A percentile compares a stretch with the other conserved stretches of the same genome.
Evolutionary conservation across 2,888 invertebrate genomes (phyloP).

Genomic region (Diaphora mendica): DNA sequence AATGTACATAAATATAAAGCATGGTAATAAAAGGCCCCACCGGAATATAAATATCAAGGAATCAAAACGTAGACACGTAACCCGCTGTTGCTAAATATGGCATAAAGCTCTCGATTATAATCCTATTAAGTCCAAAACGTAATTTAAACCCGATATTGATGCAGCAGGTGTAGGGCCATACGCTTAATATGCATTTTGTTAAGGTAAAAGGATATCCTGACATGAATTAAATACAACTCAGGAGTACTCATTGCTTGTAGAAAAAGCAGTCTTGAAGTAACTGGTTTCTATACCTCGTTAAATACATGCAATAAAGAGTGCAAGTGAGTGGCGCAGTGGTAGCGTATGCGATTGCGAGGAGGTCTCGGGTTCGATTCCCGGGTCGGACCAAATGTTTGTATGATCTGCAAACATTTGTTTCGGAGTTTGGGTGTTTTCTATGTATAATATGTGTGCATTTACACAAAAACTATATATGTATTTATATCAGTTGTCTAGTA

Average conservation of each 20-base stretch:
- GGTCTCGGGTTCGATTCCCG: too few species aligned
- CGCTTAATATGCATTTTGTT: neutral
- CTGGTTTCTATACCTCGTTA: neutral
- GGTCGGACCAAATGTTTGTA: too few species aligned
- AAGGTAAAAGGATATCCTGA: conserved; percentile 8
- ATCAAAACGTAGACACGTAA: neutral
- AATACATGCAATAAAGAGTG: neutral
- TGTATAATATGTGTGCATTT: too few species aligned
- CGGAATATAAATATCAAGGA: neutral
- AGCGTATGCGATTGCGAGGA: too few species aligned
- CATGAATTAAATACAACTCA: neutral
- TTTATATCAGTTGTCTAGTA: too few species aligned
- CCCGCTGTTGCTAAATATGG: neutral
- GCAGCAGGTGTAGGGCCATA: conserved; percentile 7
- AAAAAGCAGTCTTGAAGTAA: neutral
- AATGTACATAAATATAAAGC: neutral
- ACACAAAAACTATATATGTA: too few species aligned
- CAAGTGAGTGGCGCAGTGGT: too few species aligned
- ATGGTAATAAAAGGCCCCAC: neutral
- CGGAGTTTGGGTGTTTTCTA: too few species aligned
- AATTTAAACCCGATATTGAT: neutral
- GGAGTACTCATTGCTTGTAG: neutral
- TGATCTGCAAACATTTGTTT: too few species aligned
- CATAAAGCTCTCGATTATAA: neutral
- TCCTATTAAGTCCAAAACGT: neutral